Evolutionary conservation across 1,140 invertebrate genomes (phyloP), one percentile per base, ranked within the genome.

Genomic region (Calliopsis andreniformis): DNA sequence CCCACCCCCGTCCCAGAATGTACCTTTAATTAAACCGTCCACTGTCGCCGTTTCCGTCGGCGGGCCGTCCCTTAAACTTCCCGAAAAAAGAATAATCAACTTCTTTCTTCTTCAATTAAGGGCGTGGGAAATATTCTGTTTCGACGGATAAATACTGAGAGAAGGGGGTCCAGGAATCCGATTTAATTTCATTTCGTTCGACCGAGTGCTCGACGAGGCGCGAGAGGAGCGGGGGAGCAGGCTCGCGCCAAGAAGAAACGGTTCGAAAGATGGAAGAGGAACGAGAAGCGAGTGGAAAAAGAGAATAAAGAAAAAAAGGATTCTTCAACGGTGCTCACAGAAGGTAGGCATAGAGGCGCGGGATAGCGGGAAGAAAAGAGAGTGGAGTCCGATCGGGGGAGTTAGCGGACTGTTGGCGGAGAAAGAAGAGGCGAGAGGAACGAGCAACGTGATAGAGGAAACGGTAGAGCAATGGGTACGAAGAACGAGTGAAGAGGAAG

Each of bases 131-230:
- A 53, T 53, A 64, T 72, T 45, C 59, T 53, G 39, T 42, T 64
- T n/a, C 25, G 0, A 42, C 30, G 28, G 70, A 35, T 64, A 73
- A 64, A 64, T 43, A 43, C 61, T 23, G 42, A 58, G n/a, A n/a
- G n/a, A n/a, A n/a, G n/a, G n/a, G n/a, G n/a, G n/a, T n/a, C n/a
- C 55, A 45, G 67, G 53, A 58, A 69, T 69, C 53, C 70, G 39
- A n/a, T 73, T 20, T 66, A 55, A 66, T 64, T 66, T 53, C 2
- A 73, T 73, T 66, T 53, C 23, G 64, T 73, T 66, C 49, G 42
- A 39, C 14, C 28, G 56, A 47, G 51, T 23, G 32, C 20, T 45
- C 42, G 35, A 35, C 64, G 45, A n/a, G 35, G 12, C 30, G 61
- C 42, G 58, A 56, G 35, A 10, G 35, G 35, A 10, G 35, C 10